These are phyloP conservation scores for Neoascia interrupta DNA, from an alignment of 2,888 invertebrate species.

Conservation along the genomic window DNA sequence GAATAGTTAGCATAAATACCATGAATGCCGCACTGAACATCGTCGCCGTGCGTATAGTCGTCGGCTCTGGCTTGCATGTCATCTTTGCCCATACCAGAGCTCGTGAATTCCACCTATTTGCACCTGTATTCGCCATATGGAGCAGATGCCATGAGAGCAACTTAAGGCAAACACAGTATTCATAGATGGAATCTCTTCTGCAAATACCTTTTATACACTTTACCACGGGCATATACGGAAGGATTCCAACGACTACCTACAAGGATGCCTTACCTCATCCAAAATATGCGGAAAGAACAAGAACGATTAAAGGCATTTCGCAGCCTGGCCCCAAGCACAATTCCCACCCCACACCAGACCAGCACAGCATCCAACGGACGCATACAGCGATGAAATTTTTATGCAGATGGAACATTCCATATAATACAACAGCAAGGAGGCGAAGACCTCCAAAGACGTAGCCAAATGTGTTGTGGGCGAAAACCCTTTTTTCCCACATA, in stretches of 20 bases:
- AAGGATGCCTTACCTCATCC: neutral
- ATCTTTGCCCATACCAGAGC: neutral
- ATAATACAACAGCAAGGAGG: neutral
- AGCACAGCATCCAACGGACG: too few relatives aligned
- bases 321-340: neutral
- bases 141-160: too few relatives aligned
- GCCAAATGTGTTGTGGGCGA: slow-evolving; percentile 13
- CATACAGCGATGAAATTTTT: slow-evolving; percentile 54
- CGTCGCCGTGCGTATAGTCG: too few relatives aligned
- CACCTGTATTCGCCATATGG: slow-evolving; percentile 27
- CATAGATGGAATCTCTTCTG: slow-evolving; percentile 28
- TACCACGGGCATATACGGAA: neutral
- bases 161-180: slow-evolving; percentile 30
- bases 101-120: slow-evolving; percentile 18
- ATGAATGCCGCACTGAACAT: slow-evolving; percentile 31
- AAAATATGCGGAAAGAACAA: slow-evolving; percentile 1
- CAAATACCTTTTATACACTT: slow-evolving; percentile 37
- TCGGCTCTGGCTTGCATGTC: too few relatives aligned
- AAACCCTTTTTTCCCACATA: slow-evolving; percentile 52
- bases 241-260: slow-evolving; percentile 18
- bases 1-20: slow-evolving; percentile 65
- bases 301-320: slow-evolving; percentile 56
- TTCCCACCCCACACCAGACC: neutral
- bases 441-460: slow-evolving; percentile 14
- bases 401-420: slow-evolving; percentile 65